phyloP scores from a whole-genome alignment of 2,113 vertebrate genomes.

The Callipepla squamata region DNA sequence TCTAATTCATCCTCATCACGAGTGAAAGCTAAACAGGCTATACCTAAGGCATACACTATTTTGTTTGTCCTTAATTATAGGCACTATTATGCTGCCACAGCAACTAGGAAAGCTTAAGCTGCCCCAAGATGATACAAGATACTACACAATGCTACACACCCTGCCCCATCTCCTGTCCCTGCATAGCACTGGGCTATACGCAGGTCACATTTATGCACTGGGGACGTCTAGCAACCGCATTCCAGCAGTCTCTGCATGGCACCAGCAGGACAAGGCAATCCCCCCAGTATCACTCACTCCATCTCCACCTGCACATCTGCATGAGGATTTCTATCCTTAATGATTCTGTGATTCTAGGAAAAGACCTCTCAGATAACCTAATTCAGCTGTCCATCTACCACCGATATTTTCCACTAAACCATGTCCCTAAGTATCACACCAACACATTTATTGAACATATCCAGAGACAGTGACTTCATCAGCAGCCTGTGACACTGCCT shows the following conservation, averaged over 20 bases:
- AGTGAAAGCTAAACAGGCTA: constrained; percentile 12
- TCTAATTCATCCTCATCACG: neutral
- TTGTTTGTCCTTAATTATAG: constrained; percentile 62
- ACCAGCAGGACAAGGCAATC: rapidly evolving
- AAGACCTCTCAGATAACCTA: too few species aligned
- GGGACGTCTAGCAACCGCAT: constrained; percentile 7
- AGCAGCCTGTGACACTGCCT: too few species aligned
- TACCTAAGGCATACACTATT: neutral
- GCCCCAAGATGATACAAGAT: constrained; percentile 14
- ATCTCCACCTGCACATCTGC: neutral
- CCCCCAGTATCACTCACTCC: neutral
- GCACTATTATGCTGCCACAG: constrained; percentile 59
- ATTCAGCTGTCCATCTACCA: too few species aligned
- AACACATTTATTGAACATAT: too few species aligned
- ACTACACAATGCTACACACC: neutral
- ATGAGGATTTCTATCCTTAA: neutral
- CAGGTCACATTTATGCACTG: rapidly evolving
- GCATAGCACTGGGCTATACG: rapidly evolving
- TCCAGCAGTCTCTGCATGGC: neutral
- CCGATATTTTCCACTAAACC: too few species aligned
- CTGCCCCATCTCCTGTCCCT: neutral
- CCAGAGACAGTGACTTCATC: too few species aligned
- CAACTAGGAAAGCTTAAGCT: constrained; percentile 32
- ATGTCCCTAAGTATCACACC: too few species aligned
- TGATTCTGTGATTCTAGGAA: too few species aligned